A percentile compares a stretch with the other conserved stretches of the same genome.
phyloP scores from a whole-genome alignment of 2,113 vertebrate genomes.

The Malurus melanocephalus region DNA sequence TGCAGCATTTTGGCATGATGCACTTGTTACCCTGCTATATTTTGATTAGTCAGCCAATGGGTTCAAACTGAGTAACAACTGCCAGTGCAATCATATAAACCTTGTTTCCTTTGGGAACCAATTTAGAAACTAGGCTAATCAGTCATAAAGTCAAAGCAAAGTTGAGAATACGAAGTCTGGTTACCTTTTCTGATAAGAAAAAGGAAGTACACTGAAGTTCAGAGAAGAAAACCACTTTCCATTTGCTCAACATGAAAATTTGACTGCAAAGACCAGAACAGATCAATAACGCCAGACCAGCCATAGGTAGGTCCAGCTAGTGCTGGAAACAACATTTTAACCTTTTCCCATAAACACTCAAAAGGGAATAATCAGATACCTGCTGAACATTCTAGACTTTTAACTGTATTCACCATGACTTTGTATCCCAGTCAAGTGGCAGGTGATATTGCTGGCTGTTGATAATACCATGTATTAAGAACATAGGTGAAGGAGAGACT shows the following conservation, averaged over 20 bases:
- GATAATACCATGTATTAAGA: not conserved
- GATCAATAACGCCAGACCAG: not conserved
- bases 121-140: not conserved
- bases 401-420: not conserved
- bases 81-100: not conserved
- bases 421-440: not conserved
- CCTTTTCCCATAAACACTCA: not conserved
- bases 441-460: not conserved
- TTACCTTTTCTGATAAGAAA: slow-evolving; percentile 14
- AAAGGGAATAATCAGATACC: not conserved
- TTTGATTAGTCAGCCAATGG: not conserved
- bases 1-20: not conserved
- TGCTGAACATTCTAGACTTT: not conserved
- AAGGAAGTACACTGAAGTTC: not conserved
- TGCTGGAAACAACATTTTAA: not conserved
- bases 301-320: not conserved
- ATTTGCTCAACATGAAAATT: not conserved
- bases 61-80: not conserved
- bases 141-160: slow-evolving; percentile 3
- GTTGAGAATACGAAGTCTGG: not conserved
- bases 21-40: not conserved
- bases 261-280: not conserved
- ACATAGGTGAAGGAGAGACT: not conserved
- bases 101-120: not conserved
- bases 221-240: not conserved